phyloP scores from a whole-genome alignment of 2,113 vertebrate species.

The Corythornis madagascariensis region DNA sequence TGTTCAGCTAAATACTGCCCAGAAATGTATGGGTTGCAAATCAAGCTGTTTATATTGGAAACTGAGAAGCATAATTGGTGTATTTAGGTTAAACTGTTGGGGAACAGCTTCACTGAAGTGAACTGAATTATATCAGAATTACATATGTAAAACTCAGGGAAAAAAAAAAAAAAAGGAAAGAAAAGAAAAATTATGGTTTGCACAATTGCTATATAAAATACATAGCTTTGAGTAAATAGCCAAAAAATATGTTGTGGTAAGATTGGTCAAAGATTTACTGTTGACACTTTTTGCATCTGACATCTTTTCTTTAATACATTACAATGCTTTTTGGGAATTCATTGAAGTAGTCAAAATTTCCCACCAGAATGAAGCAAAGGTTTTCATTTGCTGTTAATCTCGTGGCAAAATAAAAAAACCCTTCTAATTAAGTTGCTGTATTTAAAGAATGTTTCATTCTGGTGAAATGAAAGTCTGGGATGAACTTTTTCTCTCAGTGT shows the following conservation, averaged over 20 bases:
- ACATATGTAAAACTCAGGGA: not conserved
- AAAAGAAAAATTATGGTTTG: not conserved
- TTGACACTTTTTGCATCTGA: not conserved
- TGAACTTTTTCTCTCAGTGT: not conserved
- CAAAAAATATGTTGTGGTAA: not conserved
- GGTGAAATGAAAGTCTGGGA: not conserved
- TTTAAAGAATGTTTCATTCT: not conserved
- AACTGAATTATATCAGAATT: slow-evolving; percentile 37
- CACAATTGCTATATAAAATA: not conserved
- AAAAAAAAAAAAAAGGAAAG: not conserved
- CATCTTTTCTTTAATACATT: not conserved
- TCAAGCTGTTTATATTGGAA: slow-evolving; percentile 9
- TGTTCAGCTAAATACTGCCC: not conserved
- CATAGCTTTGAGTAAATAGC: not conserved
- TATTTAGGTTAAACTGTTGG: not conserved
- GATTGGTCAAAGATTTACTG: not conserved
- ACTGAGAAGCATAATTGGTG: slow-evolving; percentile 11
- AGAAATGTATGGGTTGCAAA: not conserved
- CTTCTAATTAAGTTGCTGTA: not conserved
- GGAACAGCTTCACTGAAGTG: slow-evolving; percentile 5
- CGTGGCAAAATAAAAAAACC: not conserved
- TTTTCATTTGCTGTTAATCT: not conserved
- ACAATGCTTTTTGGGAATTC: not conserved
- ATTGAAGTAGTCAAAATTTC: not conserved
- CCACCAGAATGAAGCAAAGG: not conserved